A percentile compares a stretch with the other conserved stretches of the same genome.
phyloP scores from a whole-genome alignment of 2,113 vertebrate genomes.

The Elgaria multicarinata region DNA sequence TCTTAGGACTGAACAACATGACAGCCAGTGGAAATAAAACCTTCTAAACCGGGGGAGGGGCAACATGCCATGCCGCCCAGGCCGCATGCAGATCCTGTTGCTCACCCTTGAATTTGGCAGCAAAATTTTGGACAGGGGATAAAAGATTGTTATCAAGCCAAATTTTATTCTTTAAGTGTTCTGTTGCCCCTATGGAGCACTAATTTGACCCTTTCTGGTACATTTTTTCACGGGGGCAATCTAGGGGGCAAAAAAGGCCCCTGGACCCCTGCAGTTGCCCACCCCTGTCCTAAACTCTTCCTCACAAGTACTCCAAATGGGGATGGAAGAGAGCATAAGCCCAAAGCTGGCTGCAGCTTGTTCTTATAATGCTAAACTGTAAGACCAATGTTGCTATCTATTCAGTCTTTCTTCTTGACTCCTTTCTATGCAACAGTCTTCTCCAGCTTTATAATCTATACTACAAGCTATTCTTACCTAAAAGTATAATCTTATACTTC shows the following conservation, averaged over 20 bases:
- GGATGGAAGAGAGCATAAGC: background rate
- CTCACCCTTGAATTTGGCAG: too few species aligned
- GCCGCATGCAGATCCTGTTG: too few species aligned
- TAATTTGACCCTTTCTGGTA: too few species aligned
- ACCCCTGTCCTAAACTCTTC: background rate
- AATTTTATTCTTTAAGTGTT: too few species aligned
- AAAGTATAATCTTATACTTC: conserved; percentile 40
- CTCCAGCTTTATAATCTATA: conserved; percentile 30
- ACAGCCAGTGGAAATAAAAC: background rate
- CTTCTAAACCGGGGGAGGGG: background rate
- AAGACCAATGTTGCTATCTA: conserved; percentile 20
- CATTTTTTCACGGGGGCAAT: too few species aligned
- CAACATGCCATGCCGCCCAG: too few species aligned
- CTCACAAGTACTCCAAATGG: background rate
- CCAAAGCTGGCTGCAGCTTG: background rate
- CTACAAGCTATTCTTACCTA: conserved; percentile 58
- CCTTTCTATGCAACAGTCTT: rapidly evolving
- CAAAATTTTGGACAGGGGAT: too few species aligned
- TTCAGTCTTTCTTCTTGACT: conserved; percentile 21
- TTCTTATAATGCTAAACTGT: background rate
- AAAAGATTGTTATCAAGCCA: too few species aligned
- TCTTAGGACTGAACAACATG: background rate
- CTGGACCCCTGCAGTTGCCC: too few species aligned
- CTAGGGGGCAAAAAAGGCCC: too few species aligned
- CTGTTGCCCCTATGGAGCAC: too few species aligned